Evolutionary conservation across 2,888 invertebrate genomes (phyloP), one percentile per base, ranked within the genome.

Genomic region (Caenorhabditis japonica): DNA sequence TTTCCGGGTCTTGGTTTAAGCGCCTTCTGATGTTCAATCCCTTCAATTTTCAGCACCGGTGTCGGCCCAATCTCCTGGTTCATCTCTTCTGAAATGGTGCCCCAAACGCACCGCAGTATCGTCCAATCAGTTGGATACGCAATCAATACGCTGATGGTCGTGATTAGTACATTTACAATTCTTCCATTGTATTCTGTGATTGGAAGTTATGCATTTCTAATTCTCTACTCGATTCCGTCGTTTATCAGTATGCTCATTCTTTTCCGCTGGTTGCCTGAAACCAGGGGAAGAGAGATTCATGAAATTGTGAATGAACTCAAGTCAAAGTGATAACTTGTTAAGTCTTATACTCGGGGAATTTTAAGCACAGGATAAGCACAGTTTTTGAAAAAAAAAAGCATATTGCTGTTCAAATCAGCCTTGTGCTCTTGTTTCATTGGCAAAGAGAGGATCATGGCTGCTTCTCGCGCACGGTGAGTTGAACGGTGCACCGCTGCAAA

Each of bases 21-120:
- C n/a, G n/a, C n/a, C n/a, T n/a, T n/a, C n/a, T n/a, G n/a, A n/a
- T n/a, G n/a, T n/a, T n/a, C n/a, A n/a, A n/a, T n/a, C n/a, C 12
- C n/a, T 38, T 15, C 21, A 27, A 19, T 8, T 74, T 75, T 46
- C 47, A 80, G 80, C 10, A 64, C 68, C 12, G 83, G 81, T 15
- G 80, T 83, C 3, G 84, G 84, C 1, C 82, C 84, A 7, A 79
- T 83, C 8, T 72, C 79, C 4, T 84, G 83, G 83, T 84, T 83
- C 66, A 75, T 84, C 12, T 72, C 77, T 1, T 77, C 82, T 0
- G 84, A 84, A 41, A 49, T 84, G 46, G 80, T 82, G 4, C 82
- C 82, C 4, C 83, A 84, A 55, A 60, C 70, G 21, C 79, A 84
- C 69, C 81, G 84, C 30, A 77, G 77, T 30, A 52, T 77, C 10